A percentile compares a stretch with the other conserved stretches of the same genome.
These are phyloP conservation scores for Biston betularia DNA, from an alignment of 2,888 invertebrate species.

Conservation along the genomic window DNA sequence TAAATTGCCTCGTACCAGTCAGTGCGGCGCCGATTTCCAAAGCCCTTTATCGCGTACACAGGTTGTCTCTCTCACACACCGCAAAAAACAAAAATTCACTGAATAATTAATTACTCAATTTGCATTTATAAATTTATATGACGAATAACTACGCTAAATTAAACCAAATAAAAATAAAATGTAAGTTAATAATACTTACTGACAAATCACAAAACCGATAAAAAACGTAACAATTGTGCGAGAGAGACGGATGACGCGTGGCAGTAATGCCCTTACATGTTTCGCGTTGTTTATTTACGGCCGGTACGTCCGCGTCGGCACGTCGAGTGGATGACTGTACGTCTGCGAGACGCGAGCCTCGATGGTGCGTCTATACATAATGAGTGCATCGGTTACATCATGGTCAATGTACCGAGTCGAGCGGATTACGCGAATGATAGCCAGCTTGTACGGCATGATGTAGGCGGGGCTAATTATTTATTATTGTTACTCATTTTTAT, in stretches of 20 bases:
- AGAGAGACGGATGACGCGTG: too few relatives aligned
- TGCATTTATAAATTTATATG: too few relatives aligned
- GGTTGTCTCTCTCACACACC: too few relatives aligned
- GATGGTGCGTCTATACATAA: constrained; percentile 10
- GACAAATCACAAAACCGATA: not conserved
- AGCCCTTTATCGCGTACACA: too few relatives aligned
- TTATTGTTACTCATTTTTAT: not conserved
- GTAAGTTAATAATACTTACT: too few relatives aligned
- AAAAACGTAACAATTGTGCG: not conserved
- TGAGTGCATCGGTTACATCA: constrained; percentile 33
- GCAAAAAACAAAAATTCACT: too few relatives aligned
- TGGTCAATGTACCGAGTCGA: constrained; percentile 33
- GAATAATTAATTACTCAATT: too few relatives aligned
- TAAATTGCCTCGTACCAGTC: not conserved
- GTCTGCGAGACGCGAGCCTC: constrained; percentile 9
- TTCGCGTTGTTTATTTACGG: constrained; percentile 24
- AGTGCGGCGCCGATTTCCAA: not conserved
- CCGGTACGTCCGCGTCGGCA: constrained; percentile 1
- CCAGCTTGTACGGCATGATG: not conserved
- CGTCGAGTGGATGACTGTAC: constrained; percentile 6
- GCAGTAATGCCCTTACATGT: too few relatives aligned
- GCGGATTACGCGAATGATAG: constrained; percentile 27
- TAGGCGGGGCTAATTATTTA: constrained; percentile 5
- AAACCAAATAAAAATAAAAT: too few relatives aligned
- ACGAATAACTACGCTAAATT: too few relatives aligned